phyloP scores from a whole-genome alignment of 2,797 vertebrate species.

The Esox lucius region DNA sequence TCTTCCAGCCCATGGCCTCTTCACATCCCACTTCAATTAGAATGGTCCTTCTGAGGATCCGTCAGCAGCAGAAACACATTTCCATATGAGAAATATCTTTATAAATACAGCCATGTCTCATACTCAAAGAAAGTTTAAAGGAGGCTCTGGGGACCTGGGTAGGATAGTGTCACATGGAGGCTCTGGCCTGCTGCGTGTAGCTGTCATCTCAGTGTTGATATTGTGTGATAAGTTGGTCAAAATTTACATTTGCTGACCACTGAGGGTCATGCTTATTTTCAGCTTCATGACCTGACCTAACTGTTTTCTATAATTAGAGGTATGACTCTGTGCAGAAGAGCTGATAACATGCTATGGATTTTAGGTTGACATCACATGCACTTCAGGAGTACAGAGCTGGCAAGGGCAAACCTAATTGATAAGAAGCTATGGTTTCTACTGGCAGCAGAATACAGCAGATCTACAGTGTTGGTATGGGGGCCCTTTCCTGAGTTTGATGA shows the following conservation, averaged over 20 bases:
- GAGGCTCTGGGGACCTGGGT: not conserved
- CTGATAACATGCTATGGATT: conserved; percentile 22
- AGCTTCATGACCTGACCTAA: not conserved
- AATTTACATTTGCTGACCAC: not conserved
- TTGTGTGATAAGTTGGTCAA: not conserved
- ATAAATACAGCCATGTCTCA: not conserved
- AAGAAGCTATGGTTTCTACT: not conserved
- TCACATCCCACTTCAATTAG: not conserved
- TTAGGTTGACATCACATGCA: conserved; percentile 30
- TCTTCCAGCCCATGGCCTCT: conserved; percentile 22
- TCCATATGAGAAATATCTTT: not conserved
- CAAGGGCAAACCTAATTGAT: conserved; percentile 21
- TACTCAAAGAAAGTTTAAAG: not conserved
- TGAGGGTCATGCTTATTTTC: not conserved
- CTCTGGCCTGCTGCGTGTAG: not conserved
- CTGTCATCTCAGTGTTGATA: not conserved
- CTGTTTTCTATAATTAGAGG: not conserved
- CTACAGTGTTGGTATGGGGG: conserved; percentile 5
- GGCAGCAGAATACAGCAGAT: not conserved
- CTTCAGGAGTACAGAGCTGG: conserved; percentile 23
- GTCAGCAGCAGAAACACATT: conserved; percentile 5
- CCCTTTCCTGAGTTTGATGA: conserved; percentile 9
- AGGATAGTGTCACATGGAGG: not conserved
- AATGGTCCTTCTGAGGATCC: not conserved
- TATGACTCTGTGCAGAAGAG: conserved; percentile 16